A percentile compares a stretch with the other conserved stretches of the same genome.
These are phyloP conservation scores for Ctenopoma multispine DNA, from an alignment of 2,797 vertebrate genomes.

Conservation along the genomic window DNA sequence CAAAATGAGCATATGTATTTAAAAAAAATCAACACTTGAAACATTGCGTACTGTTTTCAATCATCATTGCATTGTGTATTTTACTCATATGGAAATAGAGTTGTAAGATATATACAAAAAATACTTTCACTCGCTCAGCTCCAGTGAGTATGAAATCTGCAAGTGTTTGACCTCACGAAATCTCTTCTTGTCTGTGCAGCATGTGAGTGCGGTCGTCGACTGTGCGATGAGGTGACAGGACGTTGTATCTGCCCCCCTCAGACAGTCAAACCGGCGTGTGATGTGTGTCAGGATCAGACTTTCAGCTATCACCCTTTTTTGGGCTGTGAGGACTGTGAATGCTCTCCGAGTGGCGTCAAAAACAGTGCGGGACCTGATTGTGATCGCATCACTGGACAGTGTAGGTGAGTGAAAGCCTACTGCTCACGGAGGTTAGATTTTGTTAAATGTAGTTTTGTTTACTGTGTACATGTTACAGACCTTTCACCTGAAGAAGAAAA, in stretches of 20 bases:
- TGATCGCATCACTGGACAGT: conserved; percentile 86
- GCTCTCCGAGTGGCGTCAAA: conserved; percentile 84
- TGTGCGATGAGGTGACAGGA: conserved; percentile 92
- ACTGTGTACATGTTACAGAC: not conserved
- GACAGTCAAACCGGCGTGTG: conserved; percentile 89
- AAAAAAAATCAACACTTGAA: too few species aligned
- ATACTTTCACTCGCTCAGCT: not conserved
- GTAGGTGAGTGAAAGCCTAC: conserved; percentile 84
- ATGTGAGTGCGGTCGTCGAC: conserved; percentile 86
- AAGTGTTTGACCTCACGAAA: not conserved
- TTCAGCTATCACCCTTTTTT: conserved; percentile 91
- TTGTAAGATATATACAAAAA: not conserved
- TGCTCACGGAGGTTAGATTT: not conserved
- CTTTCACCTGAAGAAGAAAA: too few species aligned
- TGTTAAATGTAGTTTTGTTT: not conserved
- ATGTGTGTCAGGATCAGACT: conserved; percentile 84
- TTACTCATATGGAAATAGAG: too few species aligned
- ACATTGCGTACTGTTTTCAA: too few species aligned
- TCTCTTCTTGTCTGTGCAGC: conserved; percentile 69
- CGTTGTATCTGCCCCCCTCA: conserved; percentile 91
- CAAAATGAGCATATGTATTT: too few species aligned
- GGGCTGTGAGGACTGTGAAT: conserved; percentile 91
- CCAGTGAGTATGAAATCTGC: not conserved
- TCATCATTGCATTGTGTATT: too few species aligned
- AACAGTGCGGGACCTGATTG: conserved; percentile 77